These are phyloP conservation scores for Laspeyria flexula DNA, from an alignment of 2,888 invertebrate genomes.

Conservation along the genomic window DNA sequence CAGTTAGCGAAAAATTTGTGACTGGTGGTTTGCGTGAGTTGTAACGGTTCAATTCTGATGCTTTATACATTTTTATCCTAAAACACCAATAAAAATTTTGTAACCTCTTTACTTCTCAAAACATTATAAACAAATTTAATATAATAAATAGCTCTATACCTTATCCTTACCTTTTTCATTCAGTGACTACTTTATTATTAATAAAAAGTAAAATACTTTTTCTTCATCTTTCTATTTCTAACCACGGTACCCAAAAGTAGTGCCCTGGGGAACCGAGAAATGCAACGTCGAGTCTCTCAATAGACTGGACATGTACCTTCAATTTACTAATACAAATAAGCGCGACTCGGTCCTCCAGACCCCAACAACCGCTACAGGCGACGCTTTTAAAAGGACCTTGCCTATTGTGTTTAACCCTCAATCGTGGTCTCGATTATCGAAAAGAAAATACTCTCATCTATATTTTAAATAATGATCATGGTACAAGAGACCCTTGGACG, in stretches of 20 bases:
- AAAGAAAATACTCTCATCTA: constrained; percentile 86
- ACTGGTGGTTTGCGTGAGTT: no score
- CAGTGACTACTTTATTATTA: no score
- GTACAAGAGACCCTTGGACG: constrained; percentile 51
- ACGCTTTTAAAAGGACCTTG: constrained; percentile 70
- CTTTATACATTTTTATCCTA: no score
- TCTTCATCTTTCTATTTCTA: not conserved
- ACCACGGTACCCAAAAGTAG: constrained; percentile 39
- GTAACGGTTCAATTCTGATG: no score
- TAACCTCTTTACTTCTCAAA: no score
- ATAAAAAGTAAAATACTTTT: not conserved
- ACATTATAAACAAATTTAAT: no score
- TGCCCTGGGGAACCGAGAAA: constrained; percentile 39
- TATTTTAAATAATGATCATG: constrained; percentile 86
- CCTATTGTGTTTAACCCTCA: constrained; percentile 80
- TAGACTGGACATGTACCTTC: constrained; percentile 77
- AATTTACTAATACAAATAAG: constrained; percentile 85
- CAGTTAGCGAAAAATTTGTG: not conserved
- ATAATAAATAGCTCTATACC: no score
- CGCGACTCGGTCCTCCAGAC: constrained; percentile 59
- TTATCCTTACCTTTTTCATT: no score
- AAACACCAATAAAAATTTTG: no score
- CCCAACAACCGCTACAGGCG: constrained; percentile 66
- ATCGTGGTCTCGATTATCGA: constrained; percentile 84
- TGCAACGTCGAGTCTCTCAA: constrained; percentile 58